phyloP scores from a whole-genome alignment of 1,140 invertebrate genomes.

The Brachionus koreanus region DNA sequence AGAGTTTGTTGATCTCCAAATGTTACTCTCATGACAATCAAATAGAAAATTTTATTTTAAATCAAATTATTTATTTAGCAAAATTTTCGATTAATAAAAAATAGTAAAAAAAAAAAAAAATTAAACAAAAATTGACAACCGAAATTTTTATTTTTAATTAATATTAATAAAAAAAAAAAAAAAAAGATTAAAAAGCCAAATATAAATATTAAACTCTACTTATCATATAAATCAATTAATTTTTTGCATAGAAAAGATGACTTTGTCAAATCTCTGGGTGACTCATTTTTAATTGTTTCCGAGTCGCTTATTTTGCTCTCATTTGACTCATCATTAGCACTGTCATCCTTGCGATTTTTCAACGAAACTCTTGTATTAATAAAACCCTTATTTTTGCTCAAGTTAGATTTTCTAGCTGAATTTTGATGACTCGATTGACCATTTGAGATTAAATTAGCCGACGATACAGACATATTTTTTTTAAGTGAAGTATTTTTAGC shows the following conservation, averaged over 20 bases:
- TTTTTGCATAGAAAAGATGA: slow-evolving; percentile 22
- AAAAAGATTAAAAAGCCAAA: not conserved
- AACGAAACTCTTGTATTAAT: not conserved
- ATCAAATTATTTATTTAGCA: not conserved
- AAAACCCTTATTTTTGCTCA: not conserved
- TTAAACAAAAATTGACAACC: not conserved
- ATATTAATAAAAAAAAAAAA: not conserved
- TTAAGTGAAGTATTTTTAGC: not conserved
- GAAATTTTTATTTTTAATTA: not conserved
- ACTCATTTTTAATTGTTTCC: not conserved
- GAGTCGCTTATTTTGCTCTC: not conserved
- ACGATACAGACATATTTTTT: slow-evolving; percentile 37
- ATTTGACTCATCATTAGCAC: slow-evolving; percentile 25
- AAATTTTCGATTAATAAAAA: not conserved
- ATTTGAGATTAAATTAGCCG: slow-evolving; percentile 32
- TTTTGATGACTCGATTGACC: not conserved
- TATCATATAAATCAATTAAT: slow-evolving; percentile 21
- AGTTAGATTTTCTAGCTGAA: not conserved
- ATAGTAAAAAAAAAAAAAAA: not conserved
- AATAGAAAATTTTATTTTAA: not conserved
- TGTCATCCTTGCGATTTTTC: slow-evolving; percentile 1
- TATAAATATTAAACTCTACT: not conserved
- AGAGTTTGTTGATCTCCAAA: not conserved
- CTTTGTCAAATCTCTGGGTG: not conserved
- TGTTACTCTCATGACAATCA: not conserved